These are phyloP conservation scores for Phrynocephalus versicolor DNA, from an alignment of 2,113 vertebrate genomes.

Conservation along the genomic window DNA sequence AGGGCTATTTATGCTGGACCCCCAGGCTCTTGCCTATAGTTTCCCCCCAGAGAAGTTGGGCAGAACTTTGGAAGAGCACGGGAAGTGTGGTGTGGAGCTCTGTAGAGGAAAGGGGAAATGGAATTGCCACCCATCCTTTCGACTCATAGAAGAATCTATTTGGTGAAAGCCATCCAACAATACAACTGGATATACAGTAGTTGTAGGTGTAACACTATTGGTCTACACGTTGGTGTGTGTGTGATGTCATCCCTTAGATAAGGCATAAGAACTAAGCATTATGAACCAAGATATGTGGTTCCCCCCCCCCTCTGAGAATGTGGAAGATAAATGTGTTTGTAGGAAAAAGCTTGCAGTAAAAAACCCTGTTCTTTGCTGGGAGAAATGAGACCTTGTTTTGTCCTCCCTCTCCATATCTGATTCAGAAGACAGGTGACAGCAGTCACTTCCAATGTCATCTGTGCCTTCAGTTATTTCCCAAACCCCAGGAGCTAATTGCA, in stretches of 20 bases:
- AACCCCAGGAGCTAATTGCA: conserved; percentile 70
- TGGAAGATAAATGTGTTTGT: conserved; percentile 3
- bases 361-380: conserved; percentile 19
- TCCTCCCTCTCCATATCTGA: conserved; percentile 60
- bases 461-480: conserved; percentile 66
- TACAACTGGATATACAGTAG: no score
- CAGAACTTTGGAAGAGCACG: neutral
- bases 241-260: no score
- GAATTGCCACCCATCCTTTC: neutral
- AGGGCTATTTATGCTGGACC: no score
- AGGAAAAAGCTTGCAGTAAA: conserved; percentile 46
- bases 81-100: no score
- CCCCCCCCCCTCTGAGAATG: neutral
- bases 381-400: conserved; percentile 54
- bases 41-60: neutral
- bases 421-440: conserved; percentile 69
- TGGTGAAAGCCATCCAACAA: neutral
- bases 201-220: neutral
- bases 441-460: conserved; percentile 67
- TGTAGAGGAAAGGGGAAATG: neutral
- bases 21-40: no score
- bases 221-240: neutral
- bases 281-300: neutral
- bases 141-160: neutral
- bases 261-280: neutral